phyloP scores from a whole-genome alignment of 2,888 invertebrate species.

The Agrotis ipsilon region DNA sequence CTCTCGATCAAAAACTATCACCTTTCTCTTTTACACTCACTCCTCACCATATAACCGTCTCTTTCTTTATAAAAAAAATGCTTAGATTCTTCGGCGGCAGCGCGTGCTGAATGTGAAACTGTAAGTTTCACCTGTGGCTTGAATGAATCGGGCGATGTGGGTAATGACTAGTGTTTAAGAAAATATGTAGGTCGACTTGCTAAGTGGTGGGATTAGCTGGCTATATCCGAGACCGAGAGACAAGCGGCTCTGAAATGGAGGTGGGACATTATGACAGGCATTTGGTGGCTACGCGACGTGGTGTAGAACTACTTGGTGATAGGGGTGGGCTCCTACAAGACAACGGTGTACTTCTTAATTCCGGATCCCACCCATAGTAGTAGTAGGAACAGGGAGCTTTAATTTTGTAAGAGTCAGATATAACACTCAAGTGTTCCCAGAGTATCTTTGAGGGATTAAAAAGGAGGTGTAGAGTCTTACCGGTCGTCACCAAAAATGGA shows the following conservation, averaged over 20 bases:
- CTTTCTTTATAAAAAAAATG: constrained; percentile 75
- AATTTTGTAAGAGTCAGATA: too few relatives aligned
- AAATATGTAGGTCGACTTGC: constrained; percentile 54
- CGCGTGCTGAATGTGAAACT: constrained; percentile 88
- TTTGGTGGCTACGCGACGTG: too few relatives aligned
- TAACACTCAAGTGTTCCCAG: too few relatives aligned
- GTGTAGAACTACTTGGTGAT: too few relatives aligned
- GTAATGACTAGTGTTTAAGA: constrained; percentile 59
- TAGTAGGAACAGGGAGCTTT: too few relatives aligned
- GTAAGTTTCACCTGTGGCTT: constrained; percentile 85
- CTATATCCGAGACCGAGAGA: constrained; percentile 4
- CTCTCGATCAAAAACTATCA: constrained; percentile 78
- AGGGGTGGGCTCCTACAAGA: too few relatives aligned
- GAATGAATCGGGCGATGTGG: constrained; percentile 80
- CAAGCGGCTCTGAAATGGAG: background rate
- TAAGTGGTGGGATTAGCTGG: constrained; percentile 38
- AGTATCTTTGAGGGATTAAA: too few relatives aligned
- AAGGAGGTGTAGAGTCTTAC: background rate
- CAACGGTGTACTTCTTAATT: too few relatives aligned
- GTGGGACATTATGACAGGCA: background rate
- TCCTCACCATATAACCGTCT: constrained; percentile 64
- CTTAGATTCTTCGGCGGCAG: constrained; percentile 82
- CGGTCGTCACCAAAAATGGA: background rate
- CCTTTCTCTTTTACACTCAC: constrained; percentile 71
- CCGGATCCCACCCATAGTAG: too few relatives aligned